Evolutionary conservation across 2,113 vertebrate genomes (phyloP).

Genomic region (Colius striatus): DNA sequence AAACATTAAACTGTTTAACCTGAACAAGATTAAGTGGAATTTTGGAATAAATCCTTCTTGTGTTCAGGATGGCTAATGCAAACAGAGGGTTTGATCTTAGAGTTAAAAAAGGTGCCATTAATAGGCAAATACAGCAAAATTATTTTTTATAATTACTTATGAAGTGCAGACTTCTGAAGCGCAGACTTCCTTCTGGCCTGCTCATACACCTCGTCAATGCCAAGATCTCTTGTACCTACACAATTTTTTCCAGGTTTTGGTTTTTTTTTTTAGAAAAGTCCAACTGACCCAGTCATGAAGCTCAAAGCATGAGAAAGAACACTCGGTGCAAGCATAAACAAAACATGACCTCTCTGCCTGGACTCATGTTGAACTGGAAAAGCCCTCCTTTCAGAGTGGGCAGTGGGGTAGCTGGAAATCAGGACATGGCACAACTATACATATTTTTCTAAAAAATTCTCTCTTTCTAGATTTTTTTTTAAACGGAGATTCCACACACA

Average conservation of each 20-base stretch:
- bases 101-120: not conserved
- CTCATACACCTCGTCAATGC: not conserved
- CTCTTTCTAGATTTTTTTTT: not conserved
- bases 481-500: not conserved
- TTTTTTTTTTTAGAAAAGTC: not conserved
- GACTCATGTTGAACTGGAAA: not conserved
- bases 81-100: constrained; percentile 12
- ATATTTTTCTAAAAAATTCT: not conserved
- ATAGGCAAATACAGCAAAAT: constrained; percentile 15
- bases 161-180: not conserved
- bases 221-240: not conserved
- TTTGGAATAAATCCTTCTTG: constrained; percentile 34
- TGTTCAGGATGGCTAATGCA: constrained; percentile 5
- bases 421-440: not conserved
- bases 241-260: too few species aligned
- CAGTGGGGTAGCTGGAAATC: not conserved
- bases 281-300: not conserved
- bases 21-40: constrained; percentile 19
- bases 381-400: not conserved
- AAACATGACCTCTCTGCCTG: not conserved
- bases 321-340: not conserved
- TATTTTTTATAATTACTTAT: not conserved
- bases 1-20: not conserved
- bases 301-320: not conserved
- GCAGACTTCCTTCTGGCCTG: not conserved